Evolutionary conservation across 1,140 invertebrate genomes (phyloP), one percentile per base, ranked within the genome.

Genomic region (Micrasema minimum): DNA sequence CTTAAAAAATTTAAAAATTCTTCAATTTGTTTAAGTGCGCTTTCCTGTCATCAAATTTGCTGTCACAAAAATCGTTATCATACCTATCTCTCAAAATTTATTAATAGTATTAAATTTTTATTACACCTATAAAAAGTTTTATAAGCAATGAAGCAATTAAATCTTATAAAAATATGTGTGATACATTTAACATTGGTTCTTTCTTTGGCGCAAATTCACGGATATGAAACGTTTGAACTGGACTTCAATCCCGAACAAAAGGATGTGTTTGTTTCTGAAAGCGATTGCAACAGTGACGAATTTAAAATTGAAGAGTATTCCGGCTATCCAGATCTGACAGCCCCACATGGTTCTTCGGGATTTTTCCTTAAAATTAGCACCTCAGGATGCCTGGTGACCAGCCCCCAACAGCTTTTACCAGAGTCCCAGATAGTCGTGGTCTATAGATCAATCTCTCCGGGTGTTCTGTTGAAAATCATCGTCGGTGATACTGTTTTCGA

Each of bases 381-480:
- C 37, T 75, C 78, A 7, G 79, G 61, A 1, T 82, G 71, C 2
- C 80, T 69, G 0, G 78, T 77, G 11, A 77, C 62, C 51, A 81
- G 79, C 2, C 80, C 71, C 10, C 77, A 75, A n/a, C 59, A 72
- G 26, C 64, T 73, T 9, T 80, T 78, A 69, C 79, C 69, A 53
- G 81, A 26, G 73, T 83, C 80, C 0, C 80, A 78, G 0, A 76
- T 77, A 66, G 80, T 81, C 3, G 78, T 80, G 66, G 79, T 82
- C 2, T 79, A 77, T 9, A 82, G 65, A 0, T 80, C 81, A 2
- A 80, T 80, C 0, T 80, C 78, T 45, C 79, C 78, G 2, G 80
- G 80, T 12, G 80, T 61, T 46, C 79, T 80, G 74, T 4, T 77
- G 77, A 72, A 9, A 11, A 48, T 62, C 2, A 66, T 57, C 18